These are phyloP conservation scores for Xyrauchen texanus DNA, from an alignment of 2,113 vertebrate genomes.

Conservation along the genomic window DNA sequence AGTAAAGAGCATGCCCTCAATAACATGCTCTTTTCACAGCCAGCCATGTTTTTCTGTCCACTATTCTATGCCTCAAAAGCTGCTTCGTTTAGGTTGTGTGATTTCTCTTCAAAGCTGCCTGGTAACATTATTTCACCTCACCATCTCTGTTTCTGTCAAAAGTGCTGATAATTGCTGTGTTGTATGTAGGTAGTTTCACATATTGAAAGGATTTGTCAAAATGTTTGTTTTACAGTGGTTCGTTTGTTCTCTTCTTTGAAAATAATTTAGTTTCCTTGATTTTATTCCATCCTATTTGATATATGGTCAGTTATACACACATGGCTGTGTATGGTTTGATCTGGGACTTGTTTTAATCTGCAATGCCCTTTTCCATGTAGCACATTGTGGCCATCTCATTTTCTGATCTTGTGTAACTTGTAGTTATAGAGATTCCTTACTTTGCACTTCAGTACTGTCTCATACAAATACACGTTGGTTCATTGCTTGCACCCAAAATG, in stretches of 20 bases:
- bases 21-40: conserved; percentile 39
- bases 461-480: no score
- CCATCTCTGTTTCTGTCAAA: background rate
- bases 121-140: background rate
- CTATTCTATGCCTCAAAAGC: background rate
- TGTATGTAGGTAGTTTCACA: background rate
- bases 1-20: conserved; percentile 28
- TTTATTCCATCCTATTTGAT: background rate
- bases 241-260: conserved; percentile 6
- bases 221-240: background rate
- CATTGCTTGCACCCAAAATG: no score
- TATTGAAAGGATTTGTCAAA: conserved; percentile 14
- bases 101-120: conserved; percentile 3
- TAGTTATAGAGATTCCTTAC: no score
- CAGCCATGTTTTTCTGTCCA: conserved; percentile 14
- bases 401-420: background rate
- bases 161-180: conserved; percentile 13
- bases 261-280: background rate
- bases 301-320: no score
- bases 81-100: background rate
- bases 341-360: no score
- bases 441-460: no score
- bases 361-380: background rate
- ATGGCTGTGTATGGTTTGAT: conserved; percentile 11
- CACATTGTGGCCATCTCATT: background rate